These are phyloP conservation scores for Porites evermanni DNA, from an alignment of 92 coral and sea anemone species.

Conservation along the genomic window DNA sequence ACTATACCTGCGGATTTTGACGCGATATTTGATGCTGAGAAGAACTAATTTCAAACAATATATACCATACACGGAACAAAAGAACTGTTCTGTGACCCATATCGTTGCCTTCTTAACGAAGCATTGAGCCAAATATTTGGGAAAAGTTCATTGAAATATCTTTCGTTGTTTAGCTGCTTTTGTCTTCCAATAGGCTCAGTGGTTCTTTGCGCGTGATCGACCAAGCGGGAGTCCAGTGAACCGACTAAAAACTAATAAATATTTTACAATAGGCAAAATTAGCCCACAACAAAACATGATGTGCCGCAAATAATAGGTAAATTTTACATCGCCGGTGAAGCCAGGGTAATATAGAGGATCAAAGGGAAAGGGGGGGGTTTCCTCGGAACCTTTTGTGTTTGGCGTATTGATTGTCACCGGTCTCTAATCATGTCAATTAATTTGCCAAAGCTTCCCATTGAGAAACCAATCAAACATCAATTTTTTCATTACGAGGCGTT, in stretches of 20 bases:
- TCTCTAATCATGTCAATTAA: conserved; percentile 46
- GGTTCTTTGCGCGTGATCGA: conserved; percentile 46
- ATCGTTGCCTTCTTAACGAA: conserved; percentile 1
- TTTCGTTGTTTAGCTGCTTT: conserved; percentile 55
- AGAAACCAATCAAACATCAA: conserved; percentile 67
- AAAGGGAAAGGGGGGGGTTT: conserved; percentile 45
- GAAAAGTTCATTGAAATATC: conserved; percentile 31
- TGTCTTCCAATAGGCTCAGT: conserved; percentile 35
- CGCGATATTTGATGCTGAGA: conserved; percentile 26
- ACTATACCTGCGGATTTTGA: background rate
- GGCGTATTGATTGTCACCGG: conserved; percentile 34
- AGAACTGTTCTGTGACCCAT: conserved; percentile 45
- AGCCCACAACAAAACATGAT: conserved; percentile 43
- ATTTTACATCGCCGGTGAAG: conserved; percentile 25
- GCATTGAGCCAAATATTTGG: conserved; percentile 26
- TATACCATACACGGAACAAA: background rate
- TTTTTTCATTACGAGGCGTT: conserved; percentile 40
- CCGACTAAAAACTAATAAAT: conserved; percentile 57
- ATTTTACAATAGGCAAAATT: conserved; percentile 47
- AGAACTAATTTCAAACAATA: background rate
- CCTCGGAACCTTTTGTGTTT: conserved; percentile 50
- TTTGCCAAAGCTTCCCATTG: conserved; percentile 10
- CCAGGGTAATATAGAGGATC: background rate
- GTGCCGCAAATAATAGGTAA: conserved; percentile 42
- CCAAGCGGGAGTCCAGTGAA: conserved; percentile 72